Evolutionary conservation across 2,888 invertebrate species (phyloP), one percentile per base, ranked within the genome.

Genomic region (Lasius platythorax): DNA sequence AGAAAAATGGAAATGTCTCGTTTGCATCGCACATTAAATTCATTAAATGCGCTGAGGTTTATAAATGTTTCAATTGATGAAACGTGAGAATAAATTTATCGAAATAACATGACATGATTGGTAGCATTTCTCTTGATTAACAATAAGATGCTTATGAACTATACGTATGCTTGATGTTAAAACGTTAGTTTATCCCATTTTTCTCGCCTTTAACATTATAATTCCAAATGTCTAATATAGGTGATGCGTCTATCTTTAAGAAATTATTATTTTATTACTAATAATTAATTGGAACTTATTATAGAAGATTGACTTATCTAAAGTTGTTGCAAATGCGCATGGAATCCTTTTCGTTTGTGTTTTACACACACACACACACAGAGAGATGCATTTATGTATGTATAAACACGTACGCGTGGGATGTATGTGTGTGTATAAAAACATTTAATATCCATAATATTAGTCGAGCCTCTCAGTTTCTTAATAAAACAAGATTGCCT

Each of bases 401-500:
- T 81, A 73, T 56, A 76, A 76, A 70, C 37, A 18, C 9, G 18
- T 9, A 4, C 37, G 3, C 5, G 37, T 6, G 5, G 5, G 37
- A 0, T 37, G 37, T 37, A 37, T 37, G 37, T 37, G 37, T 37
- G 4, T 37, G 37, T 37, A 37, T 6, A 37, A 37, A 37, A 37
- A 37, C 43, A 58, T 30, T 15, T 53, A 46, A 28, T 58, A 28
- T 37, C 61, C 0, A 23, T 43, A 72, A 61, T 12, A 50, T 28
- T 18, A 50, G 8, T 12, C 61, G 23, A 72, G 12, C 5, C 46
- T 72, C 9, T 72, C 46, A 3, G 12, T 78, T 40, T 56, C 12
- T 56, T 11, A 50, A 70, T 9, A 37, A 78, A 81, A 50, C 46
- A 28, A 61, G 67, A 82, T 82, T 50, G 63, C 11, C 43, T 64